Evolutionary conservation across 2,113 vertebrate species (phyloP), one percentile per base, ranked within the genome.

Genomic region (Jacana jacana): DNA sequence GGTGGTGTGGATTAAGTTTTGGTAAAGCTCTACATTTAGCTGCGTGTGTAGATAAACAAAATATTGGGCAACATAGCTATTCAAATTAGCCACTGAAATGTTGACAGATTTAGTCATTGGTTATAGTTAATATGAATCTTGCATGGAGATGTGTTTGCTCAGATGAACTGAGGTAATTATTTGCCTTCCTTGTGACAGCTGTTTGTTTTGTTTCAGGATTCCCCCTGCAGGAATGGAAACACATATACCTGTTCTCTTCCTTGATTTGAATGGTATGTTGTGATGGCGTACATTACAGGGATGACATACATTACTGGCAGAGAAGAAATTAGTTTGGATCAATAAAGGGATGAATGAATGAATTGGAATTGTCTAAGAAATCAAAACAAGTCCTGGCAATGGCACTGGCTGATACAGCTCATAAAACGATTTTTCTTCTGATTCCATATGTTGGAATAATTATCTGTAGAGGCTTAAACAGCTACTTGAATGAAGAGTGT

Each of bases 191-290:
- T 95, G 75, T 94, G 25, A 89, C 71, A 95, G 85, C 57, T 88
- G 23, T 89, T 97, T 97, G 52, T 94, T 96, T 96, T 80, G 76
- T 96, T 96, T 51, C 96, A 99, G 99, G 99, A 97, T 97, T 42
- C 99, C 99, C 49, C 98, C 99, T 97, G 95, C 98, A 91, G 99
- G 99, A 94, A 99, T 99, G 99, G 99, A 99, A 96, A 98, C 98
- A 40, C 99, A 99, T 65, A 98, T 99, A 94, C 99, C 99, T 4
- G 99, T 99, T 17, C 99, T 99, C 66, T 99, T 99, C 95, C 97
- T 99, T 90, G 99, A 99, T 97, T 98, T 99, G 96, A 99, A 99
- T 30, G 99, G 99, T 99, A 98, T 98, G 98, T 96, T 88, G 49
- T 54, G 70, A 61, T 31, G 40, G 48, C n/a, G n/a, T n/a, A n/a